Evolutionary conservation across 2,113 vertebrate species (phyloP).

Genomic region (Rousettus leschenaultii): DNA sequence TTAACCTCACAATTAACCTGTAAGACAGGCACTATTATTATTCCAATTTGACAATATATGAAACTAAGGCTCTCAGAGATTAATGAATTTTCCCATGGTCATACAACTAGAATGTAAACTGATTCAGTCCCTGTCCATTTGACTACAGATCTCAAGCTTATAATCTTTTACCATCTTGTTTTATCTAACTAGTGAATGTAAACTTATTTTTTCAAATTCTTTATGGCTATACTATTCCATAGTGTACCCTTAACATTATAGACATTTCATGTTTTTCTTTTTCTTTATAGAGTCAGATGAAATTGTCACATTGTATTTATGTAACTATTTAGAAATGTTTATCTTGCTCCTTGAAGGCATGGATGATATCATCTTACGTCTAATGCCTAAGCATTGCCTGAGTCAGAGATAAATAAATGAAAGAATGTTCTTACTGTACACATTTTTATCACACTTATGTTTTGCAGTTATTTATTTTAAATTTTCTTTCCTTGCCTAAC

Average conservation of each 20-base stretch:
- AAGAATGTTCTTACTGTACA: neutral
- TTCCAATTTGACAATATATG: neutral
- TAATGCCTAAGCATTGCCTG: neutral
- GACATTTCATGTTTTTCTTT: neutral
- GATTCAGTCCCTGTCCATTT: neutral
- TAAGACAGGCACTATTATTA: neutral
- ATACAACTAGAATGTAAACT: neutral
- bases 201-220: neutral
- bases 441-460: neutral
- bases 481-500: neutral
- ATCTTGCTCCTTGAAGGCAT: neutral
- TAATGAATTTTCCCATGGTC: neutral
- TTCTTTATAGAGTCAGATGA: neutral
- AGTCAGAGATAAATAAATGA: neutral
- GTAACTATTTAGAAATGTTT: neutral
- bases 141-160: neutral
- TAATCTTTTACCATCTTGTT: neutral
- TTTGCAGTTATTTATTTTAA: neutral
- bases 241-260: neutral
- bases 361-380: neutral
- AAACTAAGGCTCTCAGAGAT: neutral
- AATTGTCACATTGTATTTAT: neutral
- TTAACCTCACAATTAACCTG: neutral
- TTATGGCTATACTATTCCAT: neutral
- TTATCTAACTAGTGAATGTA: neutral